Base-by-base conservation (phyloP, 2,113 vertebrate genomes). In the Phaethon lepturus region DNA sequence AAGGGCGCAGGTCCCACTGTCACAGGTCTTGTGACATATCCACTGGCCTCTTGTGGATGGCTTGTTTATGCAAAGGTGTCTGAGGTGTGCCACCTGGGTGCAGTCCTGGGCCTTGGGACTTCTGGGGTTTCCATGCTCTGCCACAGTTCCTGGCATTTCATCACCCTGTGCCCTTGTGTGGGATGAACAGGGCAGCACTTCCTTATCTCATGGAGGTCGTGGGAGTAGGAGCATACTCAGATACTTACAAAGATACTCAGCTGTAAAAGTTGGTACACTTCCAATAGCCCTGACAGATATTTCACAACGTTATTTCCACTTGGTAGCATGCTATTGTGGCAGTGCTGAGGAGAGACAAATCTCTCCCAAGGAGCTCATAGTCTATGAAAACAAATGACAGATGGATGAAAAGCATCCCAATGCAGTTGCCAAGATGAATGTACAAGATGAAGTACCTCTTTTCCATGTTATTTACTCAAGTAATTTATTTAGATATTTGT, bases 101-200 rank as follows among this genome's bases (percentile, higher is more conserved):
- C 40, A 59, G 4, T 42, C 28, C 56, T 58, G 20, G n/a, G 35
- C 20, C 22, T 72, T 80, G 49, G n/a, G 29, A 53, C 49, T 75
- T 40, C 42, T 58, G 56, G 6, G 10, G 10, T 76, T 89, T 90
- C 42, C 13, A 45, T 28, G 29, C 18, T 62, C 28, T 83, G 58
- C 25, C n/a, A 49, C 20, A 59, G 24, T 42, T 87, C 25, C 17
- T 59, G 24, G 7, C 4, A 3, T 56, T 71, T 72, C 25, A 38
- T 28, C 1, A 0, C n/a, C 31, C 5, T 23, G 3, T 76, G 16
- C 55, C 17, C 8, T 42, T 35, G 35, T 5, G 6, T 68, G 16
- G 6, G 26, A 63, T 26, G 11, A 68, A 49, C 10, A 85, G 38
- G 63, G 18, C 14, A 60, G 11, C 4, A 1, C 40, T 83, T 69